phyloP scores from a whole-genome alignment of 2,888 invertebrate species.

The Microctonus brassicae region DNA sequence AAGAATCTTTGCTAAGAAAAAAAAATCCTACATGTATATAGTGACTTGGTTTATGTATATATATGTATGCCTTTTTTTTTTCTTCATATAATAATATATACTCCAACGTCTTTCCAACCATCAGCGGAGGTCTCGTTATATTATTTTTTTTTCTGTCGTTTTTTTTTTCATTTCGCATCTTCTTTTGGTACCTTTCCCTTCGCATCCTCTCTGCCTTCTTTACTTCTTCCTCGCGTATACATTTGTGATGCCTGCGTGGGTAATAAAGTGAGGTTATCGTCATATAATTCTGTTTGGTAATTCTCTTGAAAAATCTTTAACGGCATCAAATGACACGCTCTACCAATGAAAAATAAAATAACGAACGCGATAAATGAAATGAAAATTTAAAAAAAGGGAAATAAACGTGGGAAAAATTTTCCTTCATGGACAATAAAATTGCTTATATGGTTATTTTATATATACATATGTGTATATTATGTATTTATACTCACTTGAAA shows the following conservation, averaged over 20 bases:
- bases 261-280: conserved; percentile 33
- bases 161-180: conserved; percentile 31
- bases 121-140: conserved; percentile 28
- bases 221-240: too few relatives aligned
- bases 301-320: conserved; percentile 13
- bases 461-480: conserved; percentile 1
- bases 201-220: conserved; percentile 28
- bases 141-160: too few relatives aligned
- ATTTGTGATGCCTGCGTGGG: conserved; percentile 25
- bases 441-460: not conserved
- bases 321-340: conserved; percentile 16
- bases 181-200: conserved; percentile 38
- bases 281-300: conserved; percentile 5
- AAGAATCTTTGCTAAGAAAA: conserved; percentile 14
- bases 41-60: conserved; percentile 23
- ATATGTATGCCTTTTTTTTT: not conserved
- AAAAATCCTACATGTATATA: conserved; percentile 23
- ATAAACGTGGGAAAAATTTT: not conserved
- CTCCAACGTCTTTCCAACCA: conserved; percentile 30
- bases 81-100: not conserved
- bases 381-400: not conserved
- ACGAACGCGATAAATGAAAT: too few relatives aligned
- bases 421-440: conserved; percentile 10
- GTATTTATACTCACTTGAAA: conserved; percentile 21
- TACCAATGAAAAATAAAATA: not conserved